Conservation (phyloP, 92 coral and sea anemone genomes). For the Paragorgia papillata region DNA sequence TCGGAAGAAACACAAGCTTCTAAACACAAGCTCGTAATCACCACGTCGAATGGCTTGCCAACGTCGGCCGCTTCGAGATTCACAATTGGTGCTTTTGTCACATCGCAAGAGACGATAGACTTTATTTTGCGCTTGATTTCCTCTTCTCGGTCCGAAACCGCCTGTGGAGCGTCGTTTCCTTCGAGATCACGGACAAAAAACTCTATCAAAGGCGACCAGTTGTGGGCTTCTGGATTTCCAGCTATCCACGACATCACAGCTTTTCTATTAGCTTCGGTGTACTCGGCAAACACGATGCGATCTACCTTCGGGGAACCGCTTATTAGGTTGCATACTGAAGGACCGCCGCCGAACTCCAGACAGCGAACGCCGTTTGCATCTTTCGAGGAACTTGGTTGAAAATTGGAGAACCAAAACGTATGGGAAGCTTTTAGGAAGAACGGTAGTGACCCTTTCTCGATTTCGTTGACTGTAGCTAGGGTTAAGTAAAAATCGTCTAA, state of each 20-base stretch:
- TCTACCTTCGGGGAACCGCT: slow-evolving; percentile 52
- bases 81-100: neutral
- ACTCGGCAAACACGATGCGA: slow-evolving; percentile 62
- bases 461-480: neutral
- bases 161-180: slow-evolving; percentile 37
- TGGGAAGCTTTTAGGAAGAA: slow-evolving; percentile 10
- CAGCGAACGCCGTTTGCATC: slow-evolving; percentile 7
- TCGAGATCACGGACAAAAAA: slow-evolving; percentile 55
- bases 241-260: slow-evolving; percentile 55
- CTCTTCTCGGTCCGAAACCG: slow-evolving; percentile 32
- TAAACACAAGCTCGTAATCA: slow-evolving; percentile 17
- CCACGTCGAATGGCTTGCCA: slow-evolving; percentile 40
- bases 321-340: slow-evolving; percentile 45
- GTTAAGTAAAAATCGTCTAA: neutral
- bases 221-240: slow-evolving; percentile 11
- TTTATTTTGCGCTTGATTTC: slow-evolving; percentile 55
- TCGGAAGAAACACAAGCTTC: slow-evolving; percentile 18
- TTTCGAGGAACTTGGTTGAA: neutral
- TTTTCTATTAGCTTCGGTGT: slow-evolving; percentile 49
- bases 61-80: slow-evolving; percentile 1
- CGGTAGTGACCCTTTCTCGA: neutral
- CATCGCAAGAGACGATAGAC: slow-evolving; percentile 57
- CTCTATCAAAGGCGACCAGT: slow-evolving; percentile 54
- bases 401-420: slow-evolving; percentile 29
- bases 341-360: slow-evolving; percentile 67